Percentiles rank a stretch among this genome's conserved stretches.
phyloP scores from a whole-genome alignment of 2,888 invertebrate species.

The Oscheius sp. region DNA sequence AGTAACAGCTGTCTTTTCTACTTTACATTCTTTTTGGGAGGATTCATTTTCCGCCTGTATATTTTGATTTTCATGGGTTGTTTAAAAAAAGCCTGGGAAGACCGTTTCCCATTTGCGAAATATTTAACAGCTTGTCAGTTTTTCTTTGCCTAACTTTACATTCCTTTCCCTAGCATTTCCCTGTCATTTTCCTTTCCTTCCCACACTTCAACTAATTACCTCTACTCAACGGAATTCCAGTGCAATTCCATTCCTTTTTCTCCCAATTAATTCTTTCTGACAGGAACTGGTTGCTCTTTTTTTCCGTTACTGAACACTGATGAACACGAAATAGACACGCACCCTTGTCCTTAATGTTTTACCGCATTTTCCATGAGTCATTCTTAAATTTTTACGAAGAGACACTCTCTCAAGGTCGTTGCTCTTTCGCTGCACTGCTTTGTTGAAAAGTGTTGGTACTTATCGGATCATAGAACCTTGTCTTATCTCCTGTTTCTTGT shows the following conservation, averaged over 20 bases:
- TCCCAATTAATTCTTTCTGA: background rate
- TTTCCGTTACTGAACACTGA: background rate
- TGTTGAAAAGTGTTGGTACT: background rate
- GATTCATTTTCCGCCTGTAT: background rate
- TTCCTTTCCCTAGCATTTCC: too few relatives aligned
- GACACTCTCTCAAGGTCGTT: too few relatives aligned
- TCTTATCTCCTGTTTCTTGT: background rate
- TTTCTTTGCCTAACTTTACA: too few relatives aligned
- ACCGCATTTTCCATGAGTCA: background rate
- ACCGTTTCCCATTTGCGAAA: too few relatives aligned
- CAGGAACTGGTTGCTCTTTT: constrained; percentile 17
- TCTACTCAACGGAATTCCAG: background rate
- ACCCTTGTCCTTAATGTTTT: background rate
- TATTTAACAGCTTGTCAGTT: too few relatives aligned
- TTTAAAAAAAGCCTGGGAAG: too few relatives aligned
- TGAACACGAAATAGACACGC: constrained; percentile 5
- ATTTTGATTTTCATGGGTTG: background rate
- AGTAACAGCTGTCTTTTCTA: too few relatives aligned
- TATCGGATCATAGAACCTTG: background rate
- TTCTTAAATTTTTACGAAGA: too few relatives aligned
- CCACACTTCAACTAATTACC: too few relatives aligned
- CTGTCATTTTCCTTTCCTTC: too few relatives aligned
- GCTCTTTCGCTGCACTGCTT: too few relatives aligned
- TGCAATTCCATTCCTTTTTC: background rate
- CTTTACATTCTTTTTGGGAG: too few relatives aligned